Percentiles rank a stretch among this genome's conserved stretches.
Evolutionary conservation across 1,140 invertebrate species (phyloP).

Genomic region (Drosophila bipectinata): DNA sequence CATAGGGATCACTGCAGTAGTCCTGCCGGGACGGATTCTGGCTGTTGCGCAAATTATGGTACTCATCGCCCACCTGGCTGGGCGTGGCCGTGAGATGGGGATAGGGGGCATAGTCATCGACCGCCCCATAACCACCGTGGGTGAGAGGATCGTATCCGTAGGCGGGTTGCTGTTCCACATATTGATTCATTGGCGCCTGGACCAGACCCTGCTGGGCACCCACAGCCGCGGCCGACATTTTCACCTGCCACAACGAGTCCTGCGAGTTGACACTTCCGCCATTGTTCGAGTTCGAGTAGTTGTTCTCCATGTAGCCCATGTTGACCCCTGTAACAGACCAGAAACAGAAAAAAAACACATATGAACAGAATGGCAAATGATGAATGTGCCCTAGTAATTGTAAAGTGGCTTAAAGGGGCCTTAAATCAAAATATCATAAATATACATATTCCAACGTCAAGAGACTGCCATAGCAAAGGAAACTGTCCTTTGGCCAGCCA

Average conservation of each 20-base stretch:
- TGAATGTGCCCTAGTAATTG: conserved; percentile 8
- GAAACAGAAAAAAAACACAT: conserved; percentile 10
- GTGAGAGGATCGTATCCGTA: conserved; percentile 91
- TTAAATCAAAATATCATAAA: conserved; percentile 1
- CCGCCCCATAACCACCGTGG: conserved; percentile 91
- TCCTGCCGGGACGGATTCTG: conserved; percentile 93
- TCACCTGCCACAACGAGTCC: conserved; percentile 97
- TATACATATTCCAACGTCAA: background rate
- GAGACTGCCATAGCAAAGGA: background rate
- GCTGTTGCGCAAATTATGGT: conserved; percentile 87
- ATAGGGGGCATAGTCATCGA: conserved; percentile 94
- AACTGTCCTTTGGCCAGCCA: conserved; percentile 34
- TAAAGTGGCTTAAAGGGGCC: background rate
- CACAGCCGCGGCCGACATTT: conserved; percentile 89
- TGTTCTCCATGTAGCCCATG: conserved; percentile 95
- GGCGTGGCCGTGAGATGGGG: conserved; percentile 89
- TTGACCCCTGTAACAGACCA: conserved; percentile 87
- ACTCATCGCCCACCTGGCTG: conserved; percentile 88
- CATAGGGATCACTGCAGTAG: conserved; percentile 93
- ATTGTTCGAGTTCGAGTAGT: conserved; percentile 96
- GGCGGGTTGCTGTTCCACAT: conserved; percentile 87
- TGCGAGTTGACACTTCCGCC: conserved; percentile 96
- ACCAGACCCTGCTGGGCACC: conserved; percentile 87
- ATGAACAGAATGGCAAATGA: conserved; percentile 3
- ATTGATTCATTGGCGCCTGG: conserved; percentile 84